These are phyloP conservation scores for Sparidentex hasta DNA, from an alignment of 2,797 vertebrate species.

Conservation along the genomic window DNA sequence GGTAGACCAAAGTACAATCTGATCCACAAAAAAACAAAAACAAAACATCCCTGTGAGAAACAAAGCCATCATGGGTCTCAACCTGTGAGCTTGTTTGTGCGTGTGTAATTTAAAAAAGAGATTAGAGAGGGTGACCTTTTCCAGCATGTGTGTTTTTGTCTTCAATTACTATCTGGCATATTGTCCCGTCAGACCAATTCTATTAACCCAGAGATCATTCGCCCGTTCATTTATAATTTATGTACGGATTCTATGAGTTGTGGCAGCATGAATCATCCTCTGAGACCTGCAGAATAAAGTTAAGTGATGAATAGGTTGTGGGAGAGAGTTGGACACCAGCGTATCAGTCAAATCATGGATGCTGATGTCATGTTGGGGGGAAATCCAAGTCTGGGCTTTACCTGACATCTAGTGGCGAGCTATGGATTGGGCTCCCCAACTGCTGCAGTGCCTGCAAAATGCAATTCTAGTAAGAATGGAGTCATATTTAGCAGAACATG, in stretches of 20 bases:
- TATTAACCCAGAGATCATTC: conserved; percentile 15
- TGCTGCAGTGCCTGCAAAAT: neutral
- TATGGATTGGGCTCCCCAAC: neutral
- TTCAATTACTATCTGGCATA: neutral
- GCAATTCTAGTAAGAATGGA: neutral
- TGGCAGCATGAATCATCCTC: neutral
- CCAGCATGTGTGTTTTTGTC: neutral
- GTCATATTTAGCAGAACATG: neutral
- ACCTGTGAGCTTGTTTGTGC: conserved; percentile 56
- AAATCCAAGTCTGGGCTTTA: conserved; percentile 43
- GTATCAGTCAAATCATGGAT: conserved; percentile 4
- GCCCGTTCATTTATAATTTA: neutral
- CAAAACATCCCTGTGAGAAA: conserved; percentile 68
- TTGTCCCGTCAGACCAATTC: conserved; percentile 9
- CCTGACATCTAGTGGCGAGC: conserved; percentile 78
- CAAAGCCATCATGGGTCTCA: conserved; percentile 40
- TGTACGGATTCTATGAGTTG: neutral
- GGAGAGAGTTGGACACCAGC: neutral
- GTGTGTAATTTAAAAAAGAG: conserved; percentile 21
- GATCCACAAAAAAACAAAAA: conserved; percentile 45
- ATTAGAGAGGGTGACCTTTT: neutral
- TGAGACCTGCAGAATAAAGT: conserved; percentile 9
- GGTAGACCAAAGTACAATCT: conserved; percentile 66
- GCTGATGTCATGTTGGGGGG: neutral
- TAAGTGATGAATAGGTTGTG: conserved; percentile 17